A percentile compares a stretch with the other conserved stretches of the same genome.
These are phyloP conservation scores for Pteronotus mesoamericanus DNA, from an alignment of 2,797 vertebrate species.

Conservation along the genomic window DNA sequence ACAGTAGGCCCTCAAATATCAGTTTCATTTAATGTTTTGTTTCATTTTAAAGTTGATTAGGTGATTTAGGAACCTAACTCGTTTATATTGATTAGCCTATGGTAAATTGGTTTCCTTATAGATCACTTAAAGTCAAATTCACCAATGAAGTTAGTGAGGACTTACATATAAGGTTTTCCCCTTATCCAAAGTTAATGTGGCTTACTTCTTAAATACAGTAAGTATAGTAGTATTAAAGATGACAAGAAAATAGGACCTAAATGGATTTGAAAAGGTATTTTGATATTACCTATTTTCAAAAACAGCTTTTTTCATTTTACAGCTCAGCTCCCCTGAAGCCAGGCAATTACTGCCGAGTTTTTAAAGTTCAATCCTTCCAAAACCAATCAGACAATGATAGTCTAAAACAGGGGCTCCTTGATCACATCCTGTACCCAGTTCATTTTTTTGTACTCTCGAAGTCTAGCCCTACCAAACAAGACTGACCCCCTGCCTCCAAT, in stretches of 20 bases:
- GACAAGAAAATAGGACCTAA: not conserved
- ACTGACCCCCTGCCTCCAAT: not conserved
- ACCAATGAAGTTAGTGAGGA: not conserved
- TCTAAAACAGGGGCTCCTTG: not conserved
- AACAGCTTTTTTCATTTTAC: not conserved
- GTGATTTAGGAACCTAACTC: not conserved
- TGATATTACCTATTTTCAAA: not conserved
- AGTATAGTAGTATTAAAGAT: not conserved
- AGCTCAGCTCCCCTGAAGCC: not conserved
- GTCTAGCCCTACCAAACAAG: not conserved
- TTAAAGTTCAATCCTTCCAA: not conserved
- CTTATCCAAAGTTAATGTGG: not conserved
- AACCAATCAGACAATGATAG: not conserved
- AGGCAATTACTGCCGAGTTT: not conserved
- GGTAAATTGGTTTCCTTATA: not conserved
- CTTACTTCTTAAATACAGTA: not conserved
- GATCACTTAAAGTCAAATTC: not conserved
- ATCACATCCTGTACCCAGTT: not conserved
- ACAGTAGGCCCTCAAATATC: not conserved
- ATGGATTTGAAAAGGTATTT: not conserved
- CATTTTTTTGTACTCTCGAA: not conserved
- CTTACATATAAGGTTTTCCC: not conserved
- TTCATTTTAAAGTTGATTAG: not conserved
- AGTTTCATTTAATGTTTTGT: not conserved
- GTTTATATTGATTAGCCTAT: not conserved